Percentiles rank a stretch among this genome's conserved stretches.
These are phyloP conservation scores for Pterocles gutturalis DNA, from an alignment of 2,113 vertebrate genomes.

Conservation along the genomic window DNA sequence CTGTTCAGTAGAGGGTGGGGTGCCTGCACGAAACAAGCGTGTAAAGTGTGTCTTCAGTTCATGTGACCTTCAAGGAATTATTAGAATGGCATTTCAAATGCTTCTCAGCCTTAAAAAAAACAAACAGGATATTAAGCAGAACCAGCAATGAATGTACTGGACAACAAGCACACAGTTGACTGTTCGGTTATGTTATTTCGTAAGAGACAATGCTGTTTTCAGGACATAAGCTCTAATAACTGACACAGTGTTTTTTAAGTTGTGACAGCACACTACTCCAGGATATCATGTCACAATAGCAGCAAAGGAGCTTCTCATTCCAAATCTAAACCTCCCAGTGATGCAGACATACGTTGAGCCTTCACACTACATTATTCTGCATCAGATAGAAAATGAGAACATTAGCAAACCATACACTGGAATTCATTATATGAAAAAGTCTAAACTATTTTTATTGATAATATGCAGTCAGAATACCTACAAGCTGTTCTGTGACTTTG, in stretches of 20 bases:
- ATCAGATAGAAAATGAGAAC: not conserved
- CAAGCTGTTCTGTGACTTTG: not conserved
- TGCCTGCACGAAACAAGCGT: slow-evolving; percentile 70
- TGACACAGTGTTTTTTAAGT: not conserved
- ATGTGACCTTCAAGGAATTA: not conserved
- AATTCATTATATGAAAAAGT: not conserved
- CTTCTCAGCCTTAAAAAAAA: not conserved
- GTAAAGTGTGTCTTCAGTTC: not conserved
- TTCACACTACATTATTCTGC: not conserved
- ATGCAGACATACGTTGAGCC: not conserved
- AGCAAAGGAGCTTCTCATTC: slow-evolving; percentile 25
- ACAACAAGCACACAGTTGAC: not conserved
- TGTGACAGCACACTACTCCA: not conserved
- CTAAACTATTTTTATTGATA: not conserved
- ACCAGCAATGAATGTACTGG: not conserved
- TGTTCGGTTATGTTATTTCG: not conserved
- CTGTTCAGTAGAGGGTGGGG: slow-evolving; percentile 81
- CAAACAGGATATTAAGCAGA: not conserved
- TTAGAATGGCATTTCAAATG: not conserved
- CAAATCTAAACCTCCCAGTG: not conserved
- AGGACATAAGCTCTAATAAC: not conserved
- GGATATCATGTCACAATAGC: not conserved
- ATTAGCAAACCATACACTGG: not conserved
- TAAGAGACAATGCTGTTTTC: not conserved
- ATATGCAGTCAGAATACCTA: not conserved